Evolutionary conservation across 2,888 invertebrate genomes (phyloP).

Genomic region (Megalurothrips usitatus): DNA sequence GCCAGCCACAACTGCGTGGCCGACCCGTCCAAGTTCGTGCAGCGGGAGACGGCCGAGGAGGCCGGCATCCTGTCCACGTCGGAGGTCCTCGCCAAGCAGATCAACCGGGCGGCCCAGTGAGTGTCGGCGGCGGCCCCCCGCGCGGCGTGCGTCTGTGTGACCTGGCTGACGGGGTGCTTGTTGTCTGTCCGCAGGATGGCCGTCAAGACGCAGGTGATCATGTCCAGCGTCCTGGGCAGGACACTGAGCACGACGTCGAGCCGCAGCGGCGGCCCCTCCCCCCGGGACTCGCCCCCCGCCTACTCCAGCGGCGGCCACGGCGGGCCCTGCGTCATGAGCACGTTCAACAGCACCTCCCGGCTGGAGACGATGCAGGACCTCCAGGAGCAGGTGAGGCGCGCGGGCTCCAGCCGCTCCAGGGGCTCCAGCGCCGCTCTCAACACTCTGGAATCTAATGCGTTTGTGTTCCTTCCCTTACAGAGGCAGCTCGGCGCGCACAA

Average conservation of each 20-base stretch:
- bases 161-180: background rate
- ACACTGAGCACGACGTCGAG: background rate
- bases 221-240: background rate
- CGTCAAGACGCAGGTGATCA: background rate
- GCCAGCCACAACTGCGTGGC: slow-evolving; percentile 6
- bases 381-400: background rate
- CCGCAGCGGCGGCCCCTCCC: background rate
- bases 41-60: background rate
- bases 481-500: no score
- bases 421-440: no score
- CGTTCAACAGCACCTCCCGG: background rate
- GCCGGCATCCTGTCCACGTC: background rate
- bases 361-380: background rate
- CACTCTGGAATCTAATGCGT: no score
- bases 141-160: no score
- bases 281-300: background rate
- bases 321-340: background rate
- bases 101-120: background rate
- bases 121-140: no score
- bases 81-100: background rate
- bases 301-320: background rate
- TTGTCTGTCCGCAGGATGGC: background rate
- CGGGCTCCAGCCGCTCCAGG: no score
- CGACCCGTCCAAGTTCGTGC: slow-evolving; percentile 16
- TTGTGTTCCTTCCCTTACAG: no score